Conservation (phyloP, 2,888 invertebrate species). For the Lysandra coridon region DNA sequence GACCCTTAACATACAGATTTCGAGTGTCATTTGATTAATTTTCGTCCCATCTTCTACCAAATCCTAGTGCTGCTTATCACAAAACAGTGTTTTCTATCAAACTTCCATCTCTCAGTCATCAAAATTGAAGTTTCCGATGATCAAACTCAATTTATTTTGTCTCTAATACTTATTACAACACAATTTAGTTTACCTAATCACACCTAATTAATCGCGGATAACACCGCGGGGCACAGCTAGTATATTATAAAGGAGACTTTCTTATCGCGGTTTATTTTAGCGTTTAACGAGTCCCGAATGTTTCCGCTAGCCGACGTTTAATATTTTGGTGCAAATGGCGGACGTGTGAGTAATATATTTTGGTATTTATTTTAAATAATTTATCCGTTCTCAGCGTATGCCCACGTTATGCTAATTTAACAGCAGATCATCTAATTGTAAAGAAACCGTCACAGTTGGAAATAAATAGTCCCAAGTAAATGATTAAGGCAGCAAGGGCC, state of each 20-base stretch:
- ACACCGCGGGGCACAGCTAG: no score
- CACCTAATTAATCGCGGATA: no score
- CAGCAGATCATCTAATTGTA: background rate
- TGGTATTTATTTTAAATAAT: slow-evolving; percentile 1
- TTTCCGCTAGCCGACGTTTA: slow-evolving; percentile 3
- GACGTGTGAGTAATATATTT: slow-evolving; percentile 20
- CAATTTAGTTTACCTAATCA: no score
- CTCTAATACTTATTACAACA: no score
- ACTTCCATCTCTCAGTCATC: no score
- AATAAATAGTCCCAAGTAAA: background rate
- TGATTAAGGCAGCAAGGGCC: background rate
- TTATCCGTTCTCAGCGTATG: background rate
- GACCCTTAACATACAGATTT: no score
- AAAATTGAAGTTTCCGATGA: no score
- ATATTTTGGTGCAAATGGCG: slow-evolving; percentile 6
- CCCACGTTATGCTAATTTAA: slow-evolving; percentile 25
- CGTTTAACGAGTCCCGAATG: background rate
- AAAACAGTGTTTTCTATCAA: no score
- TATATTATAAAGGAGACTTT: background rate
- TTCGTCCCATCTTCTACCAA: no score
- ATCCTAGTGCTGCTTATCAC: no score
- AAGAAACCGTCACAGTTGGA: background rate
- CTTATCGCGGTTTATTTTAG: background rate
- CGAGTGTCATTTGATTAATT: no score
- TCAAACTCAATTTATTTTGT: no score